Percentiles rank a stretch among this genome's conserved stretches.
Evolutionary conservation across 1,140 invertebrate genomes (phyloP).

Genomic region (Zaprionus ornatus): DNA sequence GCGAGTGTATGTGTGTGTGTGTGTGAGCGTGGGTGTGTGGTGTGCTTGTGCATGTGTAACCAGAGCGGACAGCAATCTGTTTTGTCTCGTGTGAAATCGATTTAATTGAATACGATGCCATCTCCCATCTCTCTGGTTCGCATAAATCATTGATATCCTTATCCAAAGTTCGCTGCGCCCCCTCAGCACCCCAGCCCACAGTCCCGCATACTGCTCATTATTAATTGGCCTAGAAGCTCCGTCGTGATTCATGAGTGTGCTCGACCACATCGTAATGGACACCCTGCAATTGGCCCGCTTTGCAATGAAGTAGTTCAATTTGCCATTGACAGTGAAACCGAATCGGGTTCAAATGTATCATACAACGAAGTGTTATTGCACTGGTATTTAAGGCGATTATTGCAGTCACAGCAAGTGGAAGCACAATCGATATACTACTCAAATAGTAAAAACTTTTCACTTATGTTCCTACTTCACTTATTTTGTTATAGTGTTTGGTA

Average conservation of each 20-base stretch:
- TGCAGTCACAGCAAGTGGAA: too few species aligned
- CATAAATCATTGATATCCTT: background rate
- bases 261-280: background rate
- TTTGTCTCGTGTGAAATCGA: slow-evolving; percentile 30
- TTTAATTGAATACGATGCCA: slow-evolving; percentile 37
- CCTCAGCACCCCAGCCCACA: background rate
- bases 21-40: slow-evolving; percentile 25
- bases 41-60: slow-evolving; percentile 38
- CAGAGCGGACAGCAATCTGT: slow-evolving; percentile 52
- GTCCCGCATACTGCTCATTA: background rate
- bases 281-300: background rate
- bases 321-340: too few species aligned
- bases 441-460: too few species aligned
- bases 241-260: background rate
- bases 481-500: too few species aligned
- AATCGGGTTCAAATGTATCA: too few species aligned
- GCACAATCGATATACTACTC: too few species aligned
- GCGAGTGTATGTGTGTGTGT: slow-evolving; percentile 13
- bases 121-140: background rate
- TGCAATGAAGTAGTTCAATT: too few species aligned
- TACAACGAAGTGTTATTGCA: too few species aligned
- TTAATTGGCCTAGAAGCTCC: background rate
- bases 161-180: background rate
- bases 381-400: too few species aligned
- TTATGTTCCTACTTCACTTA: too few species aligned